Evolutionary conservation across 2,113 vertebrate species (phyloP), one percentile per base, ranked within the genome.

Genomic region (Chaenocephalus aceratus): DNA sequence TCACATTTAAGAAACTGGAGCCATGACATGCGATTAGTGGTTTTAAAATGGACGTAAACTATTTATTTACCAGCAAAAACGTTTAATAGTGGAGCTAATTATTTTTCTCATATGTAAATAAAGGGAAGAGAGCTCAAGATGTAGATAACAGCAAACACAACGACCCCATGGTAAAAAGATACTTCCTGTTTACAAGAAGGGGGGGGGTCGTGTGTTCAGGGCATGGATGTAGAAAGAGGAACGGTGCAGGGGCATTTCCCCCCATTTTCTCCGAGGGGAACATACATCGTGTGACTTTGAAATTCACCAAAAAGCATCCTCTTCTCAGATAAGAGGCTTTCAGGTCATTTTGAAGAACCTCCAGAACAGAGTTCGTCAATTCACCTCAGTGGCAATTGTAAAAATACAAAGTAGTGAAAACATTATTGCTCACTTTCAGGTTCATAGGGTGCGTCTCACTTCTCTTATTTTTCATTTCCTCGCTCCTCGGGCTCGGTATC

Each of bases 101-200:
- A 41, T 6, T 41, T 49, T 21, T 30, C 21, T 9, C 48, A 18
- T 46, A 63, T 6, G 41, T 46, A 23, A 30, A 23, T 30, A 58
- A 26, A 58, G 23, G 11, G 11, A 48, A 12, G 13, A 48, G 5
- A 12, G 12, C 58, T 41, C 10, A 61, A 61, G 5, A 44, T 61
- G 34, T 61, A 45, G 36, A 16, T 7, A 6, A 41, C 41, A 15
- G 8, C 62, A 64, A 46, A 26, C 44, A 23, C 21, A 64, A 12
- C 15, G 44, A 23, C 49, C 13, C 34, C 11, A 9, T 44, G 18
- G 62, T 18, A 54, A 69, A 69, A 34, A 21, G 34, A 54, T 23
- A 69, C 52, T 69, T 69, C 52, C 66, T 69, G 66, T 56, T 54
- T 56, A 69, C 18, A 10, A 5, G 46, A 10, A 14, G 16, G 53